Percentiles rank a stretch among this genome's conserved stretches.
Conservation (phyloP, 2,797 vertebrate species). For the Brachymystax lenok region DNA sequence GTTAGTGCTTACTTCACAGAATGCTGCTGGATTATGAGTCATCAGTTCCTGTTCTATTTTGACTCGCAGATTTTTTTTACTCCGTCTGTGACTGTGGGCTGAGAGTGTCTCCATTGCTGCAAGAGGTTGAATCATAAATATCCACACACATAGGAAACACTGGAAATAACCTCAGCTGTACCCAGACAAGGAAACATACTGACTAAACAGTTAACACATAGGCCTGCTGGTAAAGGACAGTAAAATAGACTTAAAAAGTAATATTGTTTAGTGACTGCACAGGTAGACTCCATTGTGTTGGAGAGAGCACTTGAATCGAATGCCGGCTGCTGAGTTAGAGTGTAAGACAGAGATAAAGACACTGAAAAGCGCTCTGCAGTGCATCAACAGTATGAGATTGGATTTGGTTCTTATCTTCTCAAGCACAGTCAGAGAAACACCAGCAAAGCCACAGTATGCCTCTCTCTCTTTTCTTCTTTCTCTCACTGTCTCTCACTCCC, state of each 20-base stretch:
- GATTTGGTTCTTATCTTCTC: slow-evolving; percentile 25
- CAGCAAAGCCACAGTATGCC: slow-evolving; percentile 28
- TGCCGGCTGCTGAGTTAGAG: too few relatives aligned
- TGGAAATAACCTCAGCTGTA: not conserved
- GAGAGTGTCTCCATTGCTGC: slow-evolving; percentile 1
- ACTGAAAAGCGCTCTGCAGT: slow-evolving; percentile 45
- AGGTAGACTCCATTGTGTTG: slow-evolving; percentile 37
- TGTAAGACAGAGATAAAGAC: slow-evolving; percentile 32
- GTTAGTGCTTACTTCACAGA: slow-evolving; percentile 26
- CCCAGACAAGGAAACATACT: slow-evolving; percentile 3
- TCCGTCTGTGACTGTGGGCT: slow-evolving; percentile 23
- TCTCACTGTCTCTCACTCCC: not conserved
- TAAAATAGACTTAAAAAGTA: slow-evolving; percentile 14
- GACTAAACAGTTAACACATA: not conserved
- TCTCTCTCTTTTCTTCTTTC: slow-evolving; percentile 8
- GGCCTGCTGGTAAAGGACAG: not conserved
- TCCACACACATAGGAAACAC: not conserved
- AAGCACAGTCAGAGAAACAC: slow-evolving; percentile 43
- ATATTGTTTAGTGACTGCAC: slow-evolving; percentile 37
- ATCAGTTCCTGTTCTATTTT: slow-evolving; percentile 42
- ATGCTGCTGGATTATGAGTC: slow-evolving; percentile 50
- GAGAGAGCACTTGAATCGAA: slow-evolving; percentile 24
- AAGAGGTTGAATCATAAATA: slow-evolving; percentile 31
- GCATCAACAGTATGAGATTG: slow-evolving; percentile 15
- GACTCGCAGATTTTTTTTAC: not conserved